Conservation (phyloP, 1,140 invertebrate species). For the Eciton burchellii region DNA sequence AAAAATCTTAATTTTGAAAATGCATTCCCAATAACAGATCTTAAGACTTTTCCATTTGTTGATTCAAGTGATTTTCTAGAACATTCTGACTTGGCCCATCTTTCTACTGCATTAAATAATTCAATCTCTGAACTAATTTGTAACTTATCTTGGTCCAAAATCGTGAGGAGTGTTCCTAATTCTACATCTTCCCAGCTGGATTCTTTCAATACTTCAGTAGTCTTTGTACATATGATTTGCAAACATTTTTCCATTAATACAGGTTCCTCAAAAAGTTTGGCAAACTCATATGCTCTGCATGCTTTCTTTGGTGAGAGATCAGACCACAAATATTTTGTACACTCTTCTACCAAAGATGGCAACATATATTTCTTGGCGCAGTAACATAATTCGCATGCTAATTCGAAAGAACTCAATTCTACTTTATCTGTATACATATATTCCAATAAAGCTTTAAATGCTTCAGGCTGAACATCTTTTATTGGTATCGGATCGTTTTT, state of each 20-base stretch:
- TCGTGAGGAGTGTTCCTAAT: slow-evolving; percentile 89
- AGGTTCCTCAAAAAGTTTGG: slow-evolving; percentile 93
- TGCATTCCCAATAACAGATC: slow-evolving; percentile 86
- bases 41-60: slow-evolving; percentile 80
- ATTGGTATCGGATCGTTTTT: slow-evolving; percentile 91
- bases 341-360: slow-evolving; percentile 92
- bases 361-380: slow-evolving; percentile 96
- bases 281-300: slow-evolving; percentile 94
- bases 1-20: slow-evolving; percentile 91
- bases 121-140: slow-evolving; percentile 91
- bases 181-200: slow-evolving; percentile 92
- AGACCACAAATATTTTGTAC: slow-evolving; percentile 92
- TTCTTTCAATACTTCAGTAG: slow-evolving; percentile 90
- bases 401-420: slow-evolving; percentile 91
- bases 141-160: slow-evolving; percentile 90
- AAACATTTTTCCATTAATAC: slow-evolving; percentile 92
- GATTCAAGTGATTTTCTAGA: slow-evolving; percentile 78
- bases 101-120: slow-evolving; percentile 90
- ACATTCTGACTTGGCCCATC: slow-evolving; percentile 87
- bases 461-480: slow-evolving; percentile 93
- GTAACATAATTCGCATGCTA: slow-evolving; percentile 94
- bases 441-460: slow-evolving; percentile 92
- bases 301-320: slow-evolving; percentile 92
- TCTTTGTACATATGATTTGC: slow-evolving; percentile 91
- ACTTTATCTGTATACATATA: slow-evolving; percentile 94